Evolutionary conservation across 2,888 invertebrate species (phyloP).

Genomic region (Caenorhabditis drosophilae): DNA sequence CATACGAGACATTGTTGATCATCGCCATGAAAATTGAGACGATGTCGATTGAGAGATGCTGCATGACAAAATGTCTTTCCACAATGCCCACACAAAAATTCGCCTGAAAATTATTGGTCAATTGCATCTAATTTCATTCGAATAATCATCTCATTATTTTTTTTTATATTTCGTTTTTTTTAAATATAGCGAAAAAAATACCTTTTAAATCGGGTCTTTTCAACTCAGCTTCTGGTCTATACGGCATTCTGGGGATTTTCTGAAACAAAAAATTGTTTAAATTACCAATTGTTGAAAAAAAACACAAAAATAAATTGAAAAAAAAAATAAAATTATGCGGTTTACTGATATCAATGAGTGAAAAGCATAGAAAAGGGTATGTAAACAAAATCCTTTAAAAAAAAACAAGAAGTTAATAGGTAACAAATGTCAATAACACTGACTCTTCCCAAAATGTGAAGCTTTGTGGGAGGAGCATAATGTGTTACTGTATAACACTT

Average conservation of each 20-base stretch:
- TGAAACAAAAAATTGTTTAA: conserved; percentile 2
- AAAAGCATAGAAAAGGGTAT: conserved; percentile 11
- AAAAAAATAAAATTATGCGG: background rate
- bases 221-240: conserved; percentile 54
- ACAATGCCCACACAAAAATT: conserved; percentile 55
- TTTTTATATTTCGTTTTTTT: conserved; percentile 3
- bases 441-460: no score
- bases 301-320: conserved; percentile 6
- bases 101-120: conserved; percentile 30
- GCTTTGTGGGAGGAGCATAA: no score
- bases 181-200: conserved; percentile 1
- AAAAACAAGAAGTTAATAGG: no score
- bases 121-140: background rate
- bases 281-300: background rate
- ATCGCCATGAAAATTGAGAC: conserved; percentile 56
- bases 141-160: background rate
- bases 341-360: conserved; percentile 1
- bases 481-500: no score
- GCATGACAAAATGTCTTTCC: conserved; percentile 58
- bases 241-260: no score
- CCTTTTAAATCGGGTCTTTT: conserved; percentile 56
- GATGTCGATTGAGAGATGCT: conserved; percentile 52
- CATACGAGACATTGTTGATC: conserved; percentile 53
- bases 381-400: conserved; percentile 7
- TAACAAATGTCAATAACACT: no score